A percentile compares a stretch with the other conserved stretches of the same genome.
Conservation (phyloP, 2,113 vertebrate species). For the Sula dactylatra region DNA sequence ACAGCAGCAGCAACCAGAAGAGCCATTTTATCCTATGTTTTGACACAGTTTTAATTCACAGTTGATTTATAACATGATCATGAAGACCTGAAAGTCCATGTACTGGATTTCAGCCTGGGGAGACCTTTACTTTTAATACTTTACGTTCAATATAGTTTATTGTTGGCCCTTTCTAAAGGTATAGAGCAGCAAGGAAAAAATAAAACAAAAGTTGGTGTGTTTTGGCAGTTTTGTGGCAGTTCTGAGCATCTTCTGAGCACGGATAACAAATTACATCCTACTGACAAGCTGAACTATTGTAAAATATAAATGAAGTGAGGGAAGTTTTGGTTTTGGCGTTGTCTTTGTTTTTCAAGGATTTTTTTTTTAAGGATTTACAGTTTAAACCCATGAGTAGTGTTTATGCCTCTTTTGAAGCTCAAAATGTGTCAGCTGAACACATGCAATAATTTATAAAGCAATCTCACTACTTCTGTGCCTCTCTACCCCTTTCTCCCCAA, state of each 20-base stretch:
- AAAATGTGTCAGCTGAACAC: background rate
- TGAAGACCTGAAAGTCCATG: conserved; percentile 34
- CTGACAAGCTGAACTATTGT: background rate
- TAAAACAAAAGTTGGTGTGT: conserved; percentile 53
- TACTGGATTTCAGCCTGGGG: conserved; percentile 28
- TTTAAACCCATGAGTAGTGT: conserved; percentile 27
- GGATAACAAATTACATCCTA: conserved; percentile 1
- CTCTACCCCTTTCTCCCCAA: background rate
- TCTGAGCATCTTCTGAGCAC: conserved; percentile 16
- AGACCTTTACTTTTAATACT: conserved; percentile 23
- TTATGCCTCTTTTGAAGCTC: conserved; percentile 27
- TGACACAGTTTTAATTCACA: conserved; percentile 68
- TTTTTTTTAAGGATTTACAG: conserved; percentile 6
- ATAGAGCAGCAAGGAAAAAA: conserved; percentile 49
- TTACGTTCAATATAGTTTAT: conserved; percentile 52
- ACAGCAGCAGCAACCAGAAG: conserved; percentile 27
- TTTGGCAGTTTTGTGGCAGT: conserved; percentile 37
- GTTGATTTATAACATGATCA: conserved; percentile 43
- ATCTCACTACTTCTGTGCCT: background rate
- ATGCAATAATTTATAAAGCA: conserved; percentile 30
- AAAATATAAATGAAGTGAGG: conserved; percentile 26
- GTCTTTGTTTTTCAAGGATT: background rate
- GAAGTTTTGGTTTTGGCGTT: background rate
- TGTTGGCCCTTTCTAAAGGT: conserved; percentile 24
- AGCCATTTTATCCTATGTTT: conserved; percentile 38